phyloP scores from a whole-genome alignment of 2,888 invertebrate species.

The Sarcophaga caerulescens region DNA sequence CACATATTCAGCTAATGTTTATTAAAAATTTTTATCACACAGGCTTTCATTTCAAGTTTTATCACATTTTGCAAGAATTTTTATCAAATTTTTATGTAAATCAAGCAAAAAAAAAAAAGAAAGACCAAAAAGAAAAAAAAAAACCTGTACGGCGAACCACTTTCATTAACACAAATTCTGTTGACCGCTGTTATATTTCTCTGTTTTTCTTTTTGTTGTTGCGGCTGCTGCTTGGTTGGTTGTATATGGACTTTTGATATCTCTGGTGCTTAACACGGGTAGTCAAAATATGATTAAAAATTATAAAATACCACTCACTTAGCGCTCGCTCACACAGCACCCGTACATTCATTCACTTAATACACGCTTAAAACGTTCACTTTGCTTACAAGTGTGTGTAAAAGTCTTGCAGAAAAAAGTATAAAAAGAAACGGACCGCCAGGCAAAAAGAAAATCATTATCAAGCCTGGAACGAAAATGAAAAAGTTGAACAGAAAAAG shows the following conservation, averaged over 20 bases:
- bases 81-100: conserved; percentile 38
- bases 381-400: conserved; percentile 1
- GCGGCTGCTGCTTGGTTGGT: too few species aligned
- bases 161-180: conserved; percentile 60
- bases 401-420: neutral
- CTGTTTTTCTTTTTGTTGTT: neutral
- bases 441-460: conserved; percentile 32
- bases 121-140: neutral
- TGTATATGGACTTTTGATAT: conserved; percentile 8
- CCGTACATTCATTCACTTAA: conserved; percentile 17
- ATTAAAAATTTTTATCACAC: neutral
- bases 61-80: neutral
- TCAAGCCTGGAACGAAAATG: conserved; percentile 6
- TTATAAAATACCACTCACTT: conserved; percentile 61
- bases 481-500: neutral
- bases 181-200: conserved; percentile 6
- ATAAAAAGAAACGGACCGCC: conserved; percentile 5
- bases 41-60: neutral
- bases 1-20: neutral
- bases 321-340: neutral
- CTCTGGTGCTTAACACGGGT: conserved; percentile 62
- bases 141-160: conserved; percentile 40
- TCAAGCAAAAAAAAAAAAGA: neutral
- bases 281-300: conserved; percentile 64
- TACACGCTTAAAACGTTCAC: neutral